Conservation (phyloP, 1,140 invertebrate species). For the Caenorhabditis inopinata region DNA sequence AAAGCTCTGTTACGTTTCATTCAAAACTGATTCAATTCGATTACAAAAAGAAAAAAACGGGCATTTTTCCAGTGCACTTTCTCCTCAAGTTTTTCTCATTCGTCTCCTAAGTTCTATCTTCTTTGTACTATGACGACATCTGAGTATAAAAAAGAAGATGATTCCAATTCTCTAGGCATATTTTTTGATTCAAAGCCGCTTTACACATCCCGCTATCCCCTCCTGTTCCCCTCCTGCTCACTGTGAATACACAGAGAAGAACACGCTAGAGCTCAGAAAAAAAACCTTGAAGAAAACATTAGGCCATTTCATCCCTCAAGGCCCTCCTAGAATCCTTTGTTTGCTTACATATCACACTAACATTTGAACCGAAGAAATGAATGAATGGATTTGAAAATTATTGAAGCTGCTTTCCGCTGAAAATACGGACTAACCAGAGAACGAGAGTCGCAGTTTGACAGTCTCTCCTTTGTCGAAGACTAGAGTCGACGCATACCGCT, state of each 20-base stretch:
- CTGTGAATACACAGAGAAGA: background rate
- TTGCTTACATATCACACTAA: background rate
- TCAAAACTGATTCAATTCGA: background rate
- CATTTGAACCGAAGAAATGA: background rate
- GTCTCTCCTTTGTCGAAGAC: slow-evolving; percentile 46
- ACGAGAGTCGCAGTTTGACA: slow-evolving; percentile 42
- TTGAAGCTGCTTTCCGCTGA: background rate
- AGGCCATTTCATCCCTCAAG: background rate
- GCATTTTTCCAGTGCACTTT: background rate
- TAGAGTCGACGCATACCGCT: slow-evolving; percentile 38
- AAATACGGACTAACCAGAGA: slow-evolving; percentile 33
- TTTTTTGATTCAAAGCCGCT: slow-evolving; percentile 30
- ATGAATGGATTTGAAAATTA: background rate
- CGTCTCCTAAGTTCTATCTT: background rate
- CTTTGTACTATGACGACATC: slow-evolving; percentile 1
- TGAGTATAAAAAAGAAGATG: slow-evolving; percentile 17
- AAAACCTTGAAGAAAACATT: slow-evolving; percentile 10
- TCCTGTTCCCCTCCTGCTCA: background rate
- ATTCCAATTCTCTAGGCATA: slow-evolving; percentile 24
- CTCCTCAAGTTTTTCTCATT: background rate
- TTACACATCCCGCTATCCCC: slow-evolving; percentile 1
- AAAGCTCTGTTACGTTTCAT: too few species aligned
- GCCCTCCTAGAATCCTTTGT: background rate
- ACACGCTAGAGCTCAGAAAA: slow-evolving; percentile 13
- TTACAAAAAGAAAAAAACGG: background rate